Conservation (phyloP, 2,888 invertebrate species). For the Formica aserva region DNA sequence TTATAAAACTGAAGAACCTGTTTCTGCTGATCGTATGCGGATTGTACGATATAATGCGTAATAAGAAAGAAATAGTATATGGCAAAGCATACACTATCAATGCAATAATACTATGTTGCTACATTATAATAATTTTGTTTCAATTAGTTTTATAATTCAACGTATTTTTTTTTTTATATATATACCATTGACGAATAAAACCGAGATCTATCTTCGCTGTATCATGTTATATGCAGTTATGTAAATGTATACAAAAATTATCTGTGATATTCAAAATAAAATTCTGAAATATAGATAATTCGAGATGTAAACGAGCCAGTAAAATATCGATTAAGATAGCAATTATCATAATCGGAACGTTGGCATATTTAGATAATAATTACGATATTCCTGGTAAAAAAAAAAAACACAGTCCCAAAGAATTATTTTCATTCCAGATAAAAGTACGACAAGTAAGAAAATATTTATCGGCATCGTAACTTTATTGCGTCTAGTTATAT, state of each 20-base stretch:
- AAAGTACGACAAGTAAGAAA: constrained; percentile 1
- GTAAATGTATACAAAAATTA: neutral
- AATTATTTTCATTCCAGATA: neutral
- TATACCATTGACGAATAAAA: neutral
- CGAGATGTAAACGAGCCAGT: neutral
- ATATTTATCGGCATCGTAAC: neutral
- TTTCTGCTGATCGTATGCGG: neutral
- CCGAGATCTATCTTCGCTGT: neutral
- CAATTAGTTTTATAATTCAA: neutral
- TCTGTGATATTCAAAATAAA: neutral
- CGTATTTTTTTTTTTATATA: neutral
- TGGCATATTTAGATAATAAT: neutral
- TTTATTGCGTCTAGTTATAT: neutral
- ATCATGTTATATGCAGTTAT: neutral
- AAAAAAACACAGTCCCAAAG: neutral
- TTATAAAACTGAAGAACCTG: constrained; percentile 7
- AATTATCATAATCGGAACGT: neutral
- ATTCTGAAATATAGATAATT: neutral
- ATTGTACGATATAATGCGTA: neutral
- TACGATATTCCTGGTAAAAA: neutral
- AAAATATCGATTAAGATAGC: neutral
- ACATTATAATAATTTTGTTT: constrained; percentile 9
- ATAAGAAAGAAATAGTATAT: neutral
- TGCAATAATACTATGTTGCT: neutral
- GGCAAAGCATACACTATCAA: neutral